Evolutionary conservation across 2,113 vertebrate genomes (phyloP).

Genomic region (Brachionichthys hirsutus): DNA sequence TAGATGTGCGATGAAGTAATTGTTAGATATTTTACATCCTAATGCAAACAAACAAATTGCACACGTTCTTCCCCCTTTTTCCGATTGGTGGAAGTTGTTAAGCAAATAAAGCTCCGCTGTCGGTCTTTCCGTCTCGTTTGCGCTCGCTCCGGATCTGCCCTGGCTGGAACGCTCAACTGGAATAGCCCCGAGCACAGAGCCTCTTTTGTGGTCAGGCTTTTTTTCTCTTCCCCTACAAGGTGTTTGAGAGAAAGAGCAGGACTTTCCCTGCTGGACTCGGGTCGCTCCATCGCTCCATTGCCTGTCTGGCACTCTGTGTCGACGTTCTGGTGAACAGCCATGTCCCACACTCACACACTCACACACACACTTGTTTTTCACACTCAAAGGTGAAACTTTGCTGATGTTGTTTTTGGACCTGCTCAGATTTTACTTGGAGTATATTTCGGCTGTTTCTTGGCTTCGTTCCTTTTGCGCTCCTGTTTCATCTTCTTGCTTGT

Average conservation of each 20-base stretch:
- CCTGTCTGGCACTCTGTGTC: conserved; percentile 32
- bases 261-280: conserved; percentile 55
- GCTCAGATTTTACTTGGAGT: conserved; percentile 36
- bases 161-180: conserved; percentile 63
- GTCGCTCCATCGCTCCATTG: conserved; percentile 37
- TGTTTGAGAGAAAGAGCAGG: conserved; percentile 74
- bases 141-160: conserved; percentile 69
- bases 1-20: conserved; percentile 63
- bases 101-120: conserved; percentile 58
- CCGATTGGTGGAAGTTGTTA: conserved; percentile 62
- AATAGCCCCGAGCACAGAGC: conserved; percentile 67
- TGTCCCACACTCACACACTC: conserved; percentile 44
- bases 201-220: conserved; percentile 68
- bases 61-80: conserved; percentile 51
- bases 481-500: conserved; percentile 14
- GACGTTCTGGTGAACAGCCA: conserved; percentile 57
- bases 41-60: conserved; percentile 70
- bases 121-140: conserved; percentile 40
- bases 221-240: conserved; percentile 50
- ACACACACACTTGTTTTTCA: conserved; percentile 39
- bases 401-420: conserved; percentile 40
- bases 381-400: conserved; percentile 30
- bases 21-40: conserved; percentile 63
- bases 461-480: conserved; percentile 3
- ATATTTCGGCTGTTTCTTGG: conserved; percentile 15